These are phyloP conservation scores for Ariolimax columbianus DNA, from an alignment of 2,888 invertebrate genomes.

Conservation along the genomic window DNA sequence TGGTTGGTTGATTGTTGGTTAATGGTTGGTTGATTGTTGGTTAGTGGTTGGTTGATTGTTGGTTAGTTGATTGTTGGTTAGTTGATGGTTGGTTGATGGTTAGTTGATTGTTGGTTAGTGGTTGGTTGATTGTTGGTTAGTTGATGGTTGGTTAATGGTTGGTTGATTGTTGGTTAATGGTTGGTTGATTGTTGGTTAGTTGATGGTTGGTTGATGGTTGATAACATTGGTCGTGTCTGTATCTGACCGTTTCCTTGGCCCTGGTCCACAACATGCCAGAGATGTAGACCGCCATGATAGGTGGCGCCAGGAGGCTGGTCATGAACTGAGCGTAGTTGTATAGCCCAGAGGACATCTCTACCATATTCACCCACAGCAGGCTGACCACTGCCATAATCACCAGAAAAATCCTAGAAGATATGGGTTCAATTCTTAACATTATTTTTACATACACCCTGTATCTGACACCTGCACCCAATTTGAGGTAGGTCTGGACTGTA, in stretches of 20 bases:
- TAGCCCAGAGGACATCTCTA: not conserved
- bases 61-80: not conserved
- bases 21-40: not conserved
- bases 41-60: not conserved
- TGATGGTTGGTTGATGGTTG: not conserved
- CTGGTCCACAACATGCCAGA: slow-evolving; percentile 37
- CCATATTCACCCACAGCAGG: not conserved
- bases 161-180: not conserved
- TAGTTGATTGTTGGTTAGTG: no score
- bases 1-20: no score
- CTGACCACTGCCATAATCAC: not conserved
- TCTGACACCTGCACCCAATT: no score
- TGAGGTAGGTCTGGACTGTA: no score
- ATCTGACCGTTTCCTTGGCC: slow-evolving; percentile 12
- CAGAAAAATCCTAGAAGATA: slow-evolving; percentile 11
- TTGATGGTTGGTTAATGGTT: no score
- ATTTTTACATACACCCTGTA: no score
- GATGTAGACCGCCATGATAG: slow-evolving; percentile 32
- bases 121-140: no score
- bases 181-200: not conserved
- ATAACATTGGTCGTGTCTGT: not conserved
- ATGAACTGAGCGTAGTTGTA: slow-evolving; percentile 25
- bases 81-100: no score
- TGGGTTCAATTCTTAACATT: not conserved
- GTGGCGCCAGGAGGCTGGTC: slow-evolving; percentile 19